A percentile compares a stretch with the other conserved stretches of the same genome.
Evolutionary conservation across 2,113 vertebrate species (phyloP).

Genomic region (Crotophaga sulcirostris): DNA sequence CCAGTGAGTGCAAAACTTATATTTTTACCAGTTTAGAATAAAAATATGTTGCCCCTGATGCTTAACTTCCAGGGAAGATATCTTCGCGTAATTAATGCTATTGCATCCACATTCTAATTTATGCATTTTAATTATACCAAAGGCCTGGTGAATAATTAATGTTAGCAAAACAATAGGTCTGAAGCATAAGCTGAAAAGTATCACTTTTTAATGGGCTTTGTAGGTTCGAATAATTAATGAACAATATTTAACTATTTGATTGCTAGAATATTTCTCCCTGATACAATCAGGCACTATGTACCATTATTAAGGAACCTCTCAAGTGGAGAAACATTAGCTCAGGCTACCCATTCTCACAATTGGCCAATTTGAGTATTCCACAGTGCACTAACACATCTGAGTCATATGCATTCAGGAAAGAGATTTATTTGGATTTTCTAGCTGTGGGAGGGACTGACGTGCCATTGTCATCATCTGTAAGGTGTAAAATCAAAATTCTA

Average conservation of each 20-base stretch:
- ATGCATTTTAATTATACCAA: constrained; percentile 56
- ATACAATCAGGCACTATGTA: not conserved
- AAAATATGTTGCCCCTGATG: not conserved
- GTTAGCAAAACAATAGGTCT: constrained; percentile 26
- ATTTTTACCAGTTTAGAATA: constrained; percentile 32
- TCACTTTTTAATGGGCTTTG: constrained; percentile 28
- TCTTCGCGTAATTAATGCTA: constrained; percentile 38
- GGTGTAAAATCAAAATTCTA: not conserved
- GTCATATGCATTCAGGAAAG: not conserved
- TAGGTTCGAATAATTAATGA: constrained; percentile 47
- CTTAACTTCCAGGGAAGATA: constrained; percentile 9
- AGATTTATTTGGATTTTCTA: not conserved
- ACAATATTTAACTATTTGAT: constrained; percentile 47
- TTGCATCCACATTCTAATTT: constrained; percentile 48
- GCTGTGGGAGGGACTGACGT: not conserved
- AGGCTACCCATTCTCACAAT: not conserved
- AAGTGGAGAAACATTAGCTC: not conserved
- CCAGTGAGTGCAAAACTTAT: not conserved
- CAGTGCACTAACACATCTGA: not conserved
- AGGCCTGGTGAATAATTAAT: constrained; percentile 52
- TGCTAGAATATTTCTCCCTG: not conserved
- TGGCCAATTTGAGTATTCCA: not conserved
- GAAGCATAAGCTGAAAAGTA: constrained; percentile 37
- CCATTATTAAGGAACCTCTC: not conserved
- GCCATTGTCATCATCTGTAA: not conserved